A percentile compares a stretch with the other conserved stretches of the same genome.
Conservation (phyloP, 2,888 invertebrate genomes). For the Spatulosminthurus flaviceps region DNA sequence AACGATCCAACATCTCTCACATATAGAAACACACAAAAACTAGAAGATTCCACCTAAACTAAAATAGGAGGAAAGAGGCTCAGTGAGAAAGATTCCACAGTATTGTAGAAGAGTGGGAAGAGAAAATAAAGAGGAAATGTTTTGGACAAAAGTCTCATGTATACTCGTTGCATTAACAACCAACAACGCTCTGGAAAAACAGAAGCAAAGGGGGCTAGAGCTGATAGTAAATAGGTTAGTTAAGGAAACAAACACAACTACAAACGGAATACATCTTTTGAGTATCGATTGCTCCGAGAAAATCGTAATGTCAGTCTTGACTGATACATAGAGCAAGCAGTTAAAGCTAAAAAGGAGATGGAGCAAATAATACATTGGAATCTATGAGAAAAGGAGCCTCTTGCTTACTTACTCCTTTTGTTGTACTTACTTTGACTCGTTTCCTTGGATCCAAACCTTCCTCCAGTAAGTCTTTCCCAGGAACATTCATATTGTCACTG, state of each 20-base stretch:
- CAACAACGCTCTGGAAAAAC: too few species aligned
- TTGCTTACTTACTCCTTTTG: too few species aligned
- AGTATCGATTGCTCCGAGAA: conserved; percentile 15
- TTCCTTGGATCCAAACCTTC: conserved; percentile 30
- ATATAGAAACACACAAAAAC: too few species aligned
- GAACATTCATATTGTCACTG: conserved; percentile 21
- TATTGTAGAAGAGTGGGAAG: too few species aligned
- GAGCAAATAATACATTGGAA: not conserved
- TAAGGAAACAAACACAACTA: conserved; percentile 22
- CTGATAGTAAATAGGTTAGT: conserved; percentile 1
- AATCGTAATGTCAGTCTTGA: not conserved
- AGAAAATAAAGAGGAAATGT: too few species aligned
- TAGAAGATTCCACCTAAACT: too few species aligned
- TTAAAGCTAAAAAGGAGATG: not conserved
- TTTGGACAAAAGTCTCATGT: too few species aligned
- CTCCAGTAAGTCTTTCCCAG: conserved; percentile 27
- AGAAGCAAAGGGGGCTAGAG: not conserved
- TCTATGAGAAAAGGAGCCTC: too few species aligned
- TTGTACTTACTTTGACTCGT: conserved; percentile 38
- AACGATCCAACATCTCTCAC: too few species aligned
- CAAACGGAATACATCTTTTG: conserved; percentile 23
- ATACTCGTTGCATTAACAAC: too few species aligned
- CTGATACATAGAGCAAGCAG: not conserved
- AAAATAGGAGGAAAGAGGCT: too few species aligned
- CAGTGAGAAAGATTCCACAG: too few species aligned